These are phyloP conservation scores for Parapristionchus giblindavisi DNA, from an alignment of 2,888 invertebrate species.

Conservation along the genomic window DNA sequence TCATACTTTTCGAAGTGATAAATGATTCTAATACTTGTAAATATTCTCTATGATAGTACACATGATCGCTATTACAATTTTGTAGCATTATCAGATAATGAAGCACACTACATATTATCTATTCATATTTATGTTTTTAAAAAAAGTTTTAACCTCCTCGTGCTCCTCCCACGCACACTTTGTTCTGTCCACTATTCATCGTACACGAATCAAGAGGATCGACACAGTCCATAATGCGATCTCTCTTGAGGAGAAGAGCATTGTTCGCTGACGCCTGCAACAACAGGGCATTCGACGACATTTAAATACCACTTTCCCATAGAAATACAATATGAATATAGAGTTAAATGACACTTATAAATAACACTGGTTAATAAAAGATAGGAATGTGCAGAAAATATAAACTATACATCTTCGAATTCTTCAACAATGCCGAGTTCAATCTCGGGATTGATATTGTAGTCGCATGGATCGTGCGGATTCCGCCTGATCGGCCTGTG, in stretches of 20 bases:
- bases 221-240: constrained; percentile 36
- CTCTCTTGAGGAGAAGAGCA: not conserved
- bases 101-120: not conserved
- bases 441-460: not conserved
- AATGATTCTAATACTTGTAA: not conserved
- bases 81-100: not conserved
- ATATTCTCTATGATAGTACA: not conserved
- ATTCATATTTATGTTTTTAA: not conserved
- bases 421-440: constrained; percentile 30
- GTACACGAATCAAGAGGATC: constrained; percentile 54
- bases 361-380: too few species aligned
- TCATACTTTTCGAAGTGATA: not conserved
- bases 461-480: not conserved
- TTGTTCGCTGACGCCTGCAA: too few species aligned
- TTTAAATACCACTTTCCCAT: too few species aligned
- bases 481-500: constrained; percentile 9
- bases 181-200: constrained; percentile 44
- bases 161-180: constrained; percentile 48
- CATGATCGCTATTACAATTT: not conserved
- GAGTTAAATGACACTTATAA: too few species aligned
- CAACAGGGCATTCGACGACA: too few species aligned
- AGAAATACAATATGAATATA: too few species aligned
- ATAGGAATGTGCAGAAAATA: too few species aligned
- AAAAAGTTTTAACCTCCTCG: constrained; percentile 43
- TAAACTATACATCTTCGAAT: constrained; percentile 11